These are phyloP conservation scores for Lissocephala sabroskyi DNA, from an alignment of 2,888 invertebrate species.

Conservation along the genomic window DNA sequence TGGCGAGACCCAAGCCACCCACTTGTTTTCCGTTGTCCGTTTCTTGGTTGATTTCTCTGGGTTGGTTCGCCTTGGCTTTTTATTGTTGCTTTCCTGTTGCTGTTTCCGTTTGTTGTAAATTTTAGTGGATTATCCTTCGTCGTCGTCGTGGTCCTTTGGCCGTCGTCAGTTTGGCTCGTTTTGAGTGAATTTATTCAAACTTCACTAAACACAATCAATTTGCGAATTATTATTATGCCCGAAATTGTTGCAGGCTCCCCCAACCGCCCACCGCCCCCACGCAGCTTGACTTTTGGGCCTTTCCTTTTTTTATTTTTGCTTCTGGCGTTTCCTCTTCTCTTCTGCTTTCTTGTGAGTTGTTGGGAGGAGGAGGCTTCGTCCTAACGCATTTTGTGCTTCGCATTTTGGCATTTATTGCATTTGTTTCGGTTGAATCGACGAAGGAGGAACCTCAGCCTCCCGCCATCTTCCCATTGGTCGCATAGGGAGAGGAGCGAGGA, in stretches of 20 bases:
- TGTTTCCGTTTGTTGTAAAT: conserved; percentile 68
- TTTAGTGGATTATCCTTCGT: conserved; percentile 65
- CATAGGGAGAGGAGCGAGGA: too few relatives aligned
- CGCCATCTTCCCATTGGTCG: too few relatives aligned
- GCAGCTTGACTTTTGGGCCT: neutral
- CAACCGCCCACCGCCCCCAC: neutral
- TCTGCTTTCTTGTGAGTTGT: too few relatives aligned
- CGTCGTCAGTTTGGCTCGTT: conserved; percentile 16
- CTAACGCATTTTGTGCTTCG: neutral
- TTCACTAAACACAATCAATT: conserved; percentile 68
- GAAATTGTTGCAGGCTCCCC: conserved; percentile 15
- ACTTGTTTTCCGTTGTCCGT: neutral
- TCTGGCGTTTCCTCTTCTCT: conserved; percentile 26
- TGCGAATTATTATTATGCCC: conserved; percentile 64
- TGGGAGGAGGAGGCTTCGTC: too few relatives aligned
- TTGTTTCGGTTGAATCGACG: conserved; percentile 52
- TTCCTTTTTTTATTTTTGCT: neutral
- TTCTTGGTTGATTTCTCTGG: neutral
- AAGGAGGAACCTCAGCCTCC: too few relatives aligned
- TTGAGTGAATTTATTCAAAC: conserved; percentile 61
- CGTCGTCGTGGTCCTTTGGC: conserved; percentile 5
- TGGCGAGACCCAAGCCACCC: too few relatives aligned
- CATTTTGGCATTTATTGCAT: conserved; percentile 57
- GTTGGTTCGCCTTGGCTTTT: conserved; percentile 16
- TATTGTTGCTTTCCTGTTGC: conserved; percentile 57